These are phyloP conservation scores for Sciurus carolinensis DNA, from an alignment of 2,797 vertebrate species.

Conservation along the genomic window DNA sequence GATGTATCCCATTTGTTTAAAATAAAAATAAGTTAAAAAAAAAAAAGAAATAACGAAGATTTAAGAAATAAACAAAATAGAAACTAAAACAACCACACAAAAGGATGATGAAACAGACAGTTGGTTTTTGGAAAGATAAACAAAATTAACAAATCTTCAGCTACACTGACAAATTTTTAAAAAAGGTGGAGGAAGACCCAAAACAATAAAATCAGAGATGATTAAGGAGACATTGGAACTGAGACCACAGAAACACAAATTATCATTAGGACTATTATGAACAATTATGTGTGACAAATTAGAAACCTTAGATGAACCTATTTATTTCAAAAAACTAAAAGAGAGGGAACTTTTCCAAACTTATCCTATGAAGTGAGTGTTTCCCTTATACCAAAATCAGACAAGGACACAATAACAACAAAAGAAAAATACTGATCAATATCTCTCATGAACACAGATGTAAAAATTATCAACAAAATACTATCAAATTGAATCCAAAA, in stretches of 20 bases:
- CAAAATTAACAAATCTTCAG: not conserved
- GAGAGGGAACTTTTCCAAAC: not conserved
- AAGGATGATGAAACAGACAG: not conserved
- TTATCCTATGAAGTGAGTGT: not conserved
- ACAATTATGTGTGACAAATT: not conserved
- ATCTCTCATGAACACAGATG: not conserved
- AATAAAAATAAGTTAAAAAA: no score
- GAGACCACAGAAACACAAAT: not conserved
- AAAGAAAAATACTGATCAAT: not conserved
- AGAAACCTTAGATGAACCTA: not conserved
- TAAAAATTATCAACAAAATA: no score
- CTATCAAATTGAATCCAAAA: no score
- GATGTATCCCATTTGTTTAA: no score
- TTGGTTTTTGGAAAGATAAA: not conserved
- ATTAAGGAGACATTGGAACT: not conserved
- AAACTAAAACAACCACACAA: not conserved
- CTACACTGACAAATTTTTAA: not conserved
- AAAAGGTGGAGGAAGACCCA: not conserved
- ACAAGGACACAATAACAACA: not conserved
- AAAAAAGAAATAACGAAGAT: not conserved
- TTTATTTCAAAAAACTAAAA: not conserved
- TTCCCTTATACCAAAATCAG: no score
- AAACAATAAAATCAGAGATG: not conserved
- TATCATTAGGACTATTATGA: not conserved
- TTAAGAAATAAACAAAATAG: not conserved